Base-by-base conservation (phyloP, 2,797 vertebrate species). In the Eurystomus glaucurus region DNA sequence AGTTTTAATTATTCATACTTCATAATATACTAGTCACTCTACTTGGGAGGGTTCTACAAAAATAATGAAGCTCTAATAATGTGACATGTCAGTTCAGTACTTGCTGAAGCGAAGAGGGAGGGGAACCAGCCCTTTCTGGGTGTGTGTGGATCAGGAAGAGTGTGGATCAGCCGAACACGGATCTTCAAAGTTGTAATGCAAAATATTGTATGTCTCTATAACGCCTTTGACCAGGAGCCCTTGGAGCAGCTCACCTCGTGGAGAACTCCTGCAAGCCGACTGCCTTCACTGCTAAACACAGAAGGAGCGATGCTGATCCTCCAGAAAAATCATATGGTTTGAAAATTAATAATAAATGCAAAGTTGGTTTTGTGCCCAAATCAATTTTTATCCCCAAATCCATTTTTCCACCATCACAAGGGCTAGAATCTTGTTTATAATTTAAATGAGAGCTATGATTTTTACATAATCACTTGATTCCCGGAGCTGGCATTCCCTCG, bases 1-100 rank as follows among this genome's bases (percentile, higher is more conserved):
- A 74, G 71, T 65, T 97, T 96, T 96, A 97, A 96, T 96, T 95
- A 96, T 96, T 95, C 90, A 93, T 93, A 48, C 45, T 74, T 57
- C 8, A 1, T 82, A 94, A 94, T 85, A 72, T 62, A 68, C 79
- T 51, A 81, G 78, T 76, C 51, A 82, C 68, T 62, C 35, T 85
- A 2, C 72, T 94, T 48, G 85, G 64, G 85, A 70, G 69, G 77
- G 58, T 35, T 93, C 78, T 68, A 64, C 83, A 91, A 45, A 90
- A 94, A 85, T 82, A 94, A 92, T 12, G 60, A 68, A 54, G 90
- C 92, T 81, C 74, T 90, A 74, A 75, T 82, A 77, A 90, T 91
- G 31, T 84, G 81, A 61, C 45, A 60, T 37, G 72, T 57, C 72
- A 43, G 50, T n/a, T 74, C 54, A 51, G 81, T 51, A 41, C 86